A percentile compares a stretch with the other conserved stretches of the same genome.
These are phyloP conservation scores for Pseudochaenichthys georgianus DNA, from an alignment of 2,797 vertebrate species.

Conservation along the genomic window DNA sequence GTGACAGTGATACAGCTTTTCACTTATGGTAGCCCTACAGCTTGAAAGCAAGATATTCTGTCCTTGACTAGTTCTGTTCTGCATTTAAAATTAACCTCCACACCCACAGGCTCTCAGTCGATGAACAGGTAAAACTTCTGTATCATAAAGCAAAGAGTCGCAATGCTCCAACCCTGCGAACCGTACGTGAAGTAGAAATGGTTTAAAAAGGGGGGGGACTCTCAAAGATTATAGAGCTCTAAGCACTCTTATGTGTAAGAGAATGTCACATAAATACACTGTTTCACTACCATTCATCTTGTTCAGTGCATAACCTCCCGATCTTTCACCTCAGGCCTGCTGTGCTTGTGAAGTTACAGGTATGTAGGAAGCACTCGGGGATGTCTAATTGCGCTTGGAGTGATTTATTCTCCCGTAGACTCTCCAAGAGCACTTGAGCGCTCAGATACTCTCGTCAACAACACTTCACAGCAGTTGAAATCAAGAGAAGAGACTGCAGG, in stretches of 20 bases:
- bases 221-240: constrained; percentile 40
- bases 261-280: constrained; percentile 37
- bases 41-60: constrained; percentile 33
- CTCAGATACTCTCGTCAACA: constrained; percentile 47
- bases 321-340: constrained; percentile 60
- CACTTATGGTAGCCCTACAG: constrained; percentile 55
- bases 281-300: constrained; percentile 57
- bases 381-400: constrained; percentile 65
- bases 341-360: constrained; percentile 53
- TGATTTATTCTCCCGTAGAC: constrained; percentile 71
- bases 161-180: constrained; percentile 19
- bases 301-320: constrained; percentile 49
- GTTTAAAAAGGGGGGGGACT: constrained; percentile 18
- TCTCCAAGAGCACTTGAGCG: constrained; percentile 54
- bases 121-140: constrained; percentile 31
- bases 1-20: constrained; percentile 63
- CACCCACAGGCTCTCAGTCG: constrained; percentile 11
- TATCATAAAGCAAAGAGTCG: constrained; percentile 18
- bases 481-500: constrained; percentile 31
- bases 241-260: constrained; percentile 39
- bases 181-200: constrained; percentile 29
- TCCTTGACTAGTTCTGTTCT: constrained; percentile 42
- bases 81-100: constrained; percentile 29
- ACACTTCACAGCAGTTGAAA: constrained; percentile 41
- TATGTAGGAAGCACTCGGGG: constrained; percentile 58